phyloP scores from a whole-genome alignment of 2,113 vertebrate genomes.

The Nibea albiflora region DNA sequence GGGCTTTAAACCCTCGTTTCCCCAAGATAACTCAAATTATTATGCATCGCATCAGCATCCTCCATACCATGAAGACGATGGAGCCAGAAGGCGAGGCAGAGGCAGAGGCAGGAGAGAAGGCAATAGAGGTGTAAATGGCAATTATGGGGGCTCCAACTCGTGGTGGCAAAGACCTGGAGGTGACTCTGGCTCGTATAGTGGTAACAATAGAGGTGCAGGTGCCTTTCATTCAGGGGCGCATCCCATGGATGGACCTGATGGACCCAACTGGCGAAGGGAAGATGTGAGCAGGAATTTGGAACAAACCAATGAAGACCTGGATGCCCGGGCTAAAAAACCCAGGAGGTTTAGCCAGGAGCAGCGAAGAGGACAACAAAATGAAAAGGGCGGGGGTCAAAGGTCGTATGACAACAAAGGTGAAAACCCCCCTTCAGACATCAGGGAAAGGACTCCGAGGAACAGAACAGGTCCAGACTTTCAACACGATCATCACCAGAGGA shows the following conservation, averaged over 20 bases:
- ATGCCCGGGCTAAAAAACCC: slow-evolving; percentile 59
- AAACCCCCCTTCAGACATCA: slow-evolving; percentile 27
- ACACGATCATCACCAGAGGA: slow-evolving; percentile 73
- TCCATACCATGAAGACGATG: slow-evolving; percentile 73
- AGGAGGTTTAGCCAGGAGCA: slow-evolving; percentile 70
- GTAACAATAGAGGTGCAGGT: slow-evolving; percentile 46
- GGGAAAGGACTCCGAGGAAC: slow-evolving; percentile 49
- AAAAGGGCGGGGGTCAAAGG: slow-evolving; percentile 37
- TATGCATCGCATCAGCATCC: slow-evolving; percentile 63
- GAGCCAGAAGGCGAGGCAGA: slow-evolving; percentile 63
- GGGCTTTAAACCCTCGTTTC: slow-evolving; percentile 41
- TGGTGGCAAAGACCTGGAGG: slow-evolving; percentile 85
- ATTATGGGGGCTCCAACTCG: slow-evolving; percentile 77
- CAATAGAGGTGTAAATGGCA: slow-evolving; percentile 77
- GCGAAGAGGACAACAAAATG: slow-evolving; percentile 54
- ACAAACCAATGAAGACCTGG: slow-evolving; percentile 51
- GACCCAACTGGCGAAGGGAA: slow-evolving; percentile 66
- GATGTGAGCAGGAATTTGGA: neutral
- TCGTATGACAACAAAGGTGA: slow-evolving; percentile 27
- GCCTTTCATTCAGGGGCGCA: slow-evolving; percentile 20
- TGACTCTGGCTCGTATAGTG: slow-evolving; percentile 68
- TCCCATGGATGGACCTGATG: slow-evolving; percentile 57
- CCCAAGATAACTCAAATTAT: slow-evolving; percentile 45
- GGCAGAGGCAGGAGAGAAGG: slow-evolving; percentile 75
- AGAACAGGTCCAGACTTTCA: slow-evolving; percentile 49